Evolutionary conservation across 2,797 vertebrate genomes (phyloP), one percentile per base, ranked within the genome.

Genomic region (Lacerta bilineata): DNA sequence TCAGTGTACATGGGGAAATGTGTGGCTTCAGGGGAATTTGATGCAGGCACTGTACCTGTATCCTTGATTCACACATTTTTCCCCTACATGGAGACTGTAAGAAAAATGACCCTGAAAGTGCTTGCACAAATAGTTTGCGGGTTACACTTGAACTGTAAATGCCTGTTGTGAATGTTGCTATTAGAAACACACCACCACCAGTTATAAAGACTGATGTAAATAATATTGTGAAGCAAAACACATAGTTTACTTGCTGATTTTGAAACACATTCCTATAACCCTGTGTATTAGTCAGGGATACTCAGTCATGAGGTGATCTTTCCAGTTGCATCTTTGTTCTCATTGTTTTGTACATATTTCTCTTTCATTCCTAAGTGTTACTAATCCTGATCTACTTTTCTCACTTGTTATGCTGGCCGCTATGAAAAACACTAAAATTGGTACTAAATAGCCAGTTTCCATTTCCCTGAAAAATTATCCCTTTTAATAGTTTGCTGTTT

Each of bases 211-310:
- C 41, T 43, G 86, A 3, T 84, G 33, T 88, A 23, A 68, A 80
- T 74, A 59, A 0, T 55, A 36, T 71, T 81, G 36, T 90, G 91
- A 87, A 78, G 50, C 88, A 0, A 33, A 41, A 72, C 15, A 75
- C 46, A 83, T 36, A 29, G 75, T 84, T 85, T 90, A 87, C 55
- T 88, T 95, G 5, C 79, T 82, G 20, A 84, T 93, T 88, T 88
- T 84, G 87, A 93, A 72, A 66, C 64, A 81, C 50, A 59, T 93
- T 77, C 79, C 1, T 92, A 91, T 46, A 88, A 75, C 46, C 88
- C 77, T 41, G 59, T 90, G 80, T 36, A 29, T 77, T 9, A 0
- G 18, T 75, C 5, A 74, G 80, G 25, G 39, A 74, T 0, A 10
- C 4, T 23, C 61, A 29, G 87, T 88, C 4, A 10, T 8, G 41